phyloP scores from a whole-genome alignment of 92 coral and sea anemone species.

The Porites lobata region DNA sequence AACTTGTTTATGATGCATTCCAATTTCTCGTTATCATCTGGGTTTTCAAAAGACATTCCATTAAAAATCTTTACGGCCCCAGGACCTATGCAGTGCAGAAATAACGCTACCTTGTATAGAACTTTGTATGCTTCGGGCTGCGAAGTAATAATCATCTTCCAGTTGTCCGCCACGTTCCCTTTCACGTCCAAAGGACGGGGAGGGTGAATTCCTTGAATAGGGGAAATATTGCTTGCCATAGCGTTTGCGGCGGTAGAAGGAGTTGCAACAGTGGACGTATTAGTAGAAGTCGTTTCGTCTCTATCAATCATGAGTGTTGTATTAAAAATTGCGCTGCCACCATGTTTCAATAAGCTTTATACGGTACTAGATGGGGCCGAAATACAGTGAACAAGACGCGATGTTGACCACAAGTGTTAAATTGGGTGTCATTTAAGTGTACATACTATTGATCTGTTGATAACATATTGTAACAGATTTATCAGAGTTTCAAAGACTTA shows the following conservation, averaged over 20 bases:
- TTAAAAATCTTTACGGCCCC: constrained; percentile 34
- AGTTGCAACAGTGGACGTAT: too few relatives aligned
- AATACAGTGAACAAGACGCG: not conserved
- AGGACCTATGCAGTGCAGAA: constrained; percentile 34
- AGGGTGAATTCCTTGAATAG: constrained; percentile 18
- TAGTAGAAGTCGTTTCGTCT: too few relatives aligned
- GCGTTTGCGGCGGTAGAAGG: too few relatives aligned
- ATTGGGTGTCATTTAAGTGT: too few relatives aligned
- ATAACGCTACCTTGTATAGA: constrained; percentile 21
- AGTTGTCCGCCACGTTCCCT: constrained; percentile 38
- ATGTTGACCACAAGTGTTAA: too few relatives aligned
- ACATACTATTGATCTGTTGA: too few relatives aligned
- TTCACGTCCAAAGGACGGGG: constrained; percentile 29
- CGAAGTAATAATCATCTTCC: constrained; percentile 20
- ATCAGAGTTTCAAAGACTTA: too few relatives aligned
- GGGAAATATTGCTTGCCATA: not conserved
- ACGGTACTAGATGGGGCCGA: not conserved
- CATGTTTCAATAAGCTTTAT: too few relatives aligned
- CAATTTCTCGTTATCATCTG: constrained; percentile 8
- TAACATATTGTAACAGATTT: too few relatives aligned
- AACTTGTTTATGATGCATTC: constrained; percentile 25
- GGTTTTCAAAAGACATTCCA: constrained; percentile 19
- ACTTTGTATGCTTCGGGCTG: constrained; percentile 35
- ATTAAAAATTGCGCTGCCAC: too few relatives aligned
- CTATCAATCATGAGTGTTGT: too few relatives aligned